Evolutionary conservation across 2,797 vertebrate genomes (phyloP), one percentile per base, ranked within the genome.

Genomic region (Myotis findleyi): DNA sequence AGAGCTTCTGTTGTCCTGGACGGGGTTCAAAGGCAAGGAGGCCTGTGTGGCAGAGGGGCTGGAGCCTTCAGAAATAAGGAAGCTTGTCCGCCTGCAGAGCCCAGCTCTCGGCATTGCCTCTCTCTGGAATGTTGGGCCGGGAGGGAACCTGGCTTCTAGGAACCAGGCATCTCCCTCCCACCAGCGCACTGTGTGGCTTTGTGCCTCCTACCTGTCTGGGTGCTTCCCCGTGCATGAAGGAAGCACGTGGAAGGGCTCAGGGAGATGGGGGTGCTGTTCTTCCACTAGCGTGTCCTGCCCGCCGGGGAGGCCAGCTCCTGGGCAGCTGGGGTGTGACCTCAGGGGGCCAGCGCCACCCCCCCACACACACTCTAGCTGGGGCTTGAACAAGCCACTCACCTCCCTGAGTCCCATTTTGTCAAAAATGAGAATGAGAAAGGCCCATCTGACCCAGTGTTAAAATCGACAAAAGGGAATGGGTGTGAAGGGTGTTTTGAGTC

Each of bases 241-340:
- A 17, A 51, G 57, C 18, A 5, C 0, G 0, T 47, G 20, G 73
- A 41, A 21, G 49, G 16, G 20, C 30, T n/a, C 1, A 8, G 41
- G 23, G 33, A 30, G 12, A 10, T 41, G 44, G 2, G 9, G 27
- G 25, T 47, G 16, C 76, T 62, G 6, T 44, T 49, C 77, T 49
- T 71, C 25, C 2, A 57, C 79, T 17, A 30, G 41, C 41, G 72
- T 25, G 2, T 27, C 38, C 72, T 75, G 44, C 66, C 79, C 66
- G 11, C 36, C 0, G 0, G 79, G 11, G 30, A 73, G 55, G 75
- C 91, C 25, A 21, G 62, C 53, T 49, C 59, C 59, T 17, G 20
- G 20, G 69, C 30, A 25, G 23, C 33, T 25, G 0, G 27, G 64
- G n/a, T 51, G 6, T 10, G 33, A n/a, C 47, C n/a, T 7, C 80